A percentile compares a stretch with the other conserved stretches of the same genome.
These are phyloP conservation scores for Bolborhynchus lineola DNA, from an alignment of 2,113 vertebrate genomes.

Conservation along the genomic window DNA sequence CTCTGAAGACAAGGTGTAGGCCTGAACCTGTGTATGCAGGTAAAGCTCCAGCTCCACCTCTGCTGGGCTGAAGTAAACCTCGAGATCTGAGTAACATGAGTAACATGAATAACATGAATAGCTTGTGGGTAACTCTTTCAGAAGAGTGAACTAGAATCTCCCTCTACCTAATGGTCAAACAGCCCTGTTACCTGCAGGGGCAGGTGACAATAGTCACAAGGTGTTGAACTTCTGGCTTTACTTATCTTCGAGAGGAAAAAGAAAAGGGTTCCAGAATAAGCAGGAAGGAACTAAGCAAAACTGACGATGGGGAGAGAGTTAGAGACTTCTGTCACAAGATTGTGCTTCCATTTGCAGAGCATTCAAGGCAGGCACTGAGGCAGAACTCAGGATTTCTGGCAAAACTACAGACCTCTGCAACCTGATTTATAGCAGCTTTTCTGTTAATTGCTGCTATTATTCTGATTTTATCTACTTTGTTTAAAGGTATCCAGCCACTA, in stretches of 20 bases:
- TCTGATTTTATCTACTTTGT: background rate
- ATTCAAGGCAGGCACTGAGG: background rate
- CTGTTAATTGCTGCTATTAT: background rate
- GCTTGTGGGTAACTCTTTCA: background rate
- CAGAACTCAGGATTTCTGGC: background rate
- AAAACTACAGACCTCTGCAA: background rate
- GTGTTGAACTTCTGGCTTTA: background rate
- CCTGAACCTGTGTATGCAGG: background rate
- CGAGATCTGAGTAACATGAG: background rate
- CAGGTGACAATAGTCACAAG: background rate
- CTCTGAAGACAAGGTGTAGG: background rate
- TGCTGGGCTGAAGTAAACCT: background rate
- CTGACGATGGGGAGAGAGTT: background rate
- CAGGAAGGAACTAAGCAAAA: background rate
- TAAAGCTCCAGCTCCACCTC: background rate
- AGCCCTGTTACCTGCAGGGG: background rate
- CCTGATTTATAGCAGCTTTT: background rate
- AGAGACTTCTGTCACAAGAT: background rate
- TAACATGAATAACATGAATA: background rate
- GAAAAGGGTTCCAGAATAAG: background rate
- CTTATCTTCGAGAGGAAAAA: background rate
- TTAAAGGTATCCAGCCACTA: constrained; percentile 31
- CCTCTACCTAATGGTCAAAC: background rate
- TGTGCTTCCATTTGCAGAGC: background rate
- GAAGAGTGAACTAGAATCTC: background rate